Conservation (phyloP, 2,797 vertebrate genomes). For the Peromyscus nudipes region DNA sequence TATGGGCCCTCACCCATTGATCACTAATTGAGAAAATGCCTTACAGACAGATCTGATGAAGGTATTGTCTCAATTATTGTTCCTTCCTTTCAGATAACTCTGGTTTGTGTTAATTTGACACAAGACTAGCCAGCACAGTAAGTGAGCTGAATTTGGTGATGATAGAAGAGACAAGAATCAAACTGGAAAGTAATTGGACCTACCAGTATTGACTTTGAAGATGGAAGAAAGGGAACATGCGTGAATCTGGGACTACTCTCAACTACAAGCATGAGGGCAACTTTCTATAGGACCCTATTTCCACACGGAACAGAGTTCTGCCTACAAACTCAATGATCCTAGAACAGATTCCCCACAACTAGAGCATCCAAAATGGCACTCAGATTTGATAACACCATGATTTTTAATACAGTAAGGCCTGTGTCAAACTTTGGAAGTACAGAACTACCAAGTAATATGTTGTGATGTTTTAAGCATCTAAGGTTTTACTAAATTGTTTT, state of each 20-base stretch:
- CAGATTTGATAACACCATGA: background rate
- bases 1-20: too few species aligned
- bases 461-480: slow-evolving; percentile 6
- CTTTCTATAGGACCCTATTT: background rate
- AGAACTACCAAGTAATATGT: slow-evolving; percentile 15
- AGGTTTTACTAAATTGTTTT: slow-evolving; percentile 16
- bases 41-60: background rate
- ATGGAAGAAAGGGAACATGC: background rate
- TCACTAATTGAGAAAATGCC: background rate
- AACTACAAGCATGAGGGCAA: background rate
- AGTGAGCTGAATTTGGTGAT: background rate
- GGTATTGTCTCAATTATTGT: background rate
- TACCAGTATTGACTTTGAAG: background rate
- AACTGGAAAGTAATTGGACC: background rate
- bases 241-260: background rate
- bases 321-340: background rate
- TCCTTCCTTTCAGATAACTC: background rate
- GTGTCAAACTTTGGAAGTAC: slow-evolving; percentile 21
- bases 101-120: background rate
- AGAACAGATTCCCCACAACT: background rate
- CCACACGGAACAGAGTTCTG: background rate
- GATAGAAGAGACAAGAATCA: background rate
- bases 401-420: background rate
- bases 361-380: slow-evolving; percentile 11
- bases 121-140: background rate